Evolutionary conservation across 2,113 vertebrate species (phyloP).

Genomic region (Lanius ludovicianus): DNA sequence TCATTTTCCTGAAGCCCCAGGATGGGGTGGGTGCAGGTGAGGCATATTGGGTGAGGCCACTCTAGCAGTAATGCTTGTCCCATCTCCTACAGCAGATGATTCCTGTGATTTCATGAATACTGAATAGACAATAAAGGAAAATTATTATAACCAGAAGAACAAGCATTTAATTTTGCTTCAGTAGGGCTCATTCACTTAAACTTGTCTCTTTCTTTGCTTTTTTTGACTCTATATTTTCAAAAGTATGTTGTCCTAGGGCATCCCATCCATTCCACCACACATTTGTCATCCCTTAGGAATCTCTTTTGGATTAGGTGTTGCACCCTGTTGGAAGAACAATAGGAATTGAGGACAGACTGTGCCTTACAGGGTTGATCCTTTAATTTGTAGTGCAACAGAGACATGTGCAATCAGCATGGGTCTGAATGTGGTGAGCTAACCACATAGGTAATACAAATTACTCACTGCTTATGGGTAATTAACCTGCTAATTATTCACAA

Average conservation of each 20-base stretch:
- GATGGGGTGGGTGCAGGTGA: neutral
- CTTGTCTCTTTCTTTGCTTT: neutral
- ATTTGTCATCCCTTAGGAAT: constrained; percentile 11
- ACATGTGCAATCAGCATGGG: constrained; percentile 6
- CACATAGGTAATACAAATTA: constrained; percentile 46
- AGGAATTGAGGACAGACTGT: neutral
- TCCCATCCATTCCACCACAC: neutral
- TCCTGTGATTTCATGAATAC: neutral
- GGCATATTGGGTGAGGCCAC: neutral
- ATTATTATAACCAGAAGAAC: neutral
- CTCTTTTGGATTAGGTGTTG: neutral
- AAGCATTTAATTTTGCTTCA: neutral
- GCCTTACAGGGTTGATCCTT: constrained; percentile 14
- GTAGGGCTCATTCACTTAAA: neutral
- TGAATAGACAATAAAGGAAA: neutral
- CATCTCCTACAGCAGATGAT: neutral
- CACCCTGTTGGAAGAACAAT: neutral
- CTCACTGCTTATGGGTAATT: constrained; percentile 55
- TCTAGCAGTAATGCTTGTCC: neutral
- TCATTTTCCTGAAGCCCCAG: neutral
- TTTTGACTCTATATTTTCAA: neutral
- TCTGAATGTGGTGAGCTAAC: constrained; percentile 29
- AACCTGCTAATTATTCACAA: constrained; percentile 67
- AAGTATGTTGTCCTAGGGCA: neutral
- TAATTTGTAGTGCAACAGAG: constrained; percentile 9